Base-by-base conservation (phyloP, 92 coral and sea anemone species). In the Siderastrea siderea region DNA sequence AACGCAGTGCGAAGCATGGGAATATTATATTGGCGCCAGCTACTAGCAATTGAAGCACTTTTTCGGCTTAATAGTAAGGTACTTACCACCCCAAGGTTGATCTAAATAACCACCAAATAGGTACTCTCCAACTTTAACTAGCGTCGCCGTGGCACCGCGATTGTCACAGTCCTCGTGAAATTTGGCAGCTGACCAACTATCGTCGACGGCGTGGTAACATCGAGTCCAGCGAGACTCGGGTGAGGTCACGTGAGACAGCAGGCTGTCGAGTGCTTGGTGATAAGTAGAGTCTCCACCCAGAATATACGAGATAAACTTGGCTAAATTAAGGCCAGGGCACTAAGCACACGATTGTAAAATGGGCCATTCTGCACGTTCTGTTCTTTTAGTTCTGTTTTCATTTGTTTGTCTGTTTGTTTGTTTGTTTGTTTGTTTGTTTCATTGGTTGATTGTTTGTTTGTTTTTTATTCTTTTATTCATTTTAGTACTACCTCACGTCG, bases 31-130 rank as follows among this genome's bases (percentile, higher is more conserved):
- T 26, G 38, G 38, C 38, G 38, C 38, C 38, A 26, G 38, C 38
- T 26, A 26, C 38, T 26, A 26, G 38, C 38, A 26, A 26, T 26
- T 26, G 38, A 26, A 26, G 38, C 38, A 26, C 38, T 26, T 26
- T 26, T 26, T 26, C 38, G 38, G 38, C 38, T 26, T 0, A 26
- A 26, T 26, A 26, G 38, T 26, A 26, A 26, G 15, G 44, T 68
- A 91, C 88, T 81, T 71, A 92, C 93, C 75, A 14, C 71, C 64
- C 93, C 91, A 93, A 8, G 85, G 68, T 47, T 79, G 83, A 49
- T 75, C 67, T 19, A 87, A 74, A 82, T 85, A 93, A 75, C 95
- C 95, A 11, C 95, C 95, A 83, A 93, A 90, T 17, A 93, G 74
- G 65, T 75, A 89, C 14, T 86, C 82, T 49, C 86, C 65, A 4